A percentile compares a stretch with the other conserved stretches of the same genome.
Conservation (phyloP, 2,797 vertebrate species). For the Neomorphus geoffroyi region DNA sequence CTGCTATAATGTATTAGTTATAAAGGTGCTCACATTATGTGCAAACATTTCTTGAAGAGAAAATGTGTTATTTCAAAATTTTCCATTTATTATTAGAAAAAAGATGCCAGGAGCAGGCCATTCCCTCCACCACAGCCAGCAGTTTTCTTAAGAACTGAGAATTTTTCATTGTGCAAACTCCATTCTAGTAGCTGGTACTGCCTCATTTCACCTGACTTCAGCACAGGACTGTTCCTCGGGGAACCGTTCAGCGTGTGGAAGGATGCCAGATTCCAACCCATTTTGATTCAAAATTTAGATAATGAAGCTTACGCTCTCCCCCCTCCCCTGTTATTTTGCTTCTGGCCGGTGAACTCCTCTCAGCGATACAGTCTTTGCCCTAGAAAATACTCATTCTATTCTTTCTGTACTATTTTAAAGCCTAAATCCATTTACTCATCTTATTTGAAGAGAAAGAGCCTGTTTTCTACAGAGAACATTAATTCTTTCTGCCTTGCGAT, state of each 20-base stretch:
- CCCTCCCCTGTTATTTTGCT: background rate
- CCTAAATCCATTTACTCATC: background rate
- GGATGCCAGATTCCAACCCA: background rate
- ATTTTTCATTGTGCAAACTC: background rate
- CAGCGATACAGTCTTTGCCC: background rate
- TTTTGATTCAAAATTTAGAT: background rate
- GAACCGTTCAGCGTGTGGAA: background rate
- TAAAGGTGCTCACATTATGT: background rate
- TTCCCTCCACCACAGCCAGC: background rate
- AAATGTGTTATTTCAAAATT: background rate
- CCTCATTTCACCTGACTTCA: background rate
- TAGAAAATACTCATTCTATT: background rate
- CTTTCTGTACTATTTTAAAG: background rate
- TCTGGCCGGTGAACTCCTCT: background rate
- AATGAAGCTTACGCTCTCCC: background rate
- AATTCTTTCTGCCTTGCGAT: background rate
- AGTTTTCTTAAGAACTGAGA: background rate
- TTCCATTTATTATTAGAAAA: background rate
- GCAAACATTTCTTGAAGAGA: background rate
- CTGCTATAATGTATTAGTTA: background rate
- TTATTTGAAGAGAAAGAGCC: background rate
- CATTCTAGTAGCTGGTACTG: background rate
- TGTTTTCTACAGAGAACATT: background rate
- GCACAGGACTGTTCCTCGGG: background rate
- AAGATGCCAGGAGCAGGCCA: background rate